These are phyloP conservation scores for Dromius quadrimaculatus DNA, from an alignment of 2,888 invertebrate genomes.

Conservation along the genomic window DNA sequence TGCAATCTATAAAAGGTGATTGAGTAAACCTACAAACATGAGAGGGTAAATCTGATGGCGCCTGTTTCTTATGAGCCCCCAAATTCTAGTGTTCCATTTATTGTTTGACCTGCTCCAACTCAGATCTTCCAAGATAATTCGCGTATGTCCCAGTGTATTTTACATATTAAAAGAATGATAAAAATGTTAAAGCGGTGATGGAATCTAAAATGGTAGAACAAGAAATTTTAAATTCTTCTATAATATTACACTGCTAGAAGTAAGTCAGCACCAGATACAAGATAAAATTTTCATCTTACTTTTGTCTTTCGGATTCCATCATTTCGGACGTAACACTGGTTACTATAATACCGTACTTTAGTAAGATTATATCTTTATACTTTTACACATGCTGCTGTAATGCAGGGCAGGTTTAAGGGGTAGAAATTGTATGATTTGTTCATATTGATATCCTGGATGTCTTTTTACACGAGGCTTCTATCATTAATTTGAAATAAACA, in stretches of 20 bases:
- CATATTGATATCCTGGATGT: too few relatives aligned
- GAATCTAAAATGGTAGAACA: slow-evolving; percentile 36
- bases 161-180: slow-evolving; percentile 50
- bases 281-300: slow-evolving; percentile 44
- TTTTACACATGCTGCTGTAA: slow-evolving; percentile 7
- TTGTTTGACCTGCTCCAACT: too few relatives aligned
- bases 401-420: neutral
- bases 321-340: slow-evolving; percentile 46
- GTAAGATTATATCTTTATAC: slow-evolving; percentile 46
- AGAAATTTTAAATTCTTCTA: slow-evolving; percentile 44
- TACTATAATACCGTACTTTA: slow-evolving; percentile 48
- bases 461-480: too few relatives aligned
- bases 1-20: too few relatives aligned
- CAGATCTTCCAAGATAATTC: slow-evolving; percentile 19
- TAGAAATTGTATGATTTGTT: too few relatives aligned
- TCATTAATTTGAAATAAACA: neutral
- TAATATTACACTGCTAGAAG: slow-evolving; percentile 50
- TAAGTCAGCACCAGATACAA: slow-evolving; percentile 47
- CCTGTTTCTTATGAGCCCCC: too few relatives aligned
- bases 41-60: too few relatives aligned
- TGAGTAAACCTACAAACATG: too few relatives aligned
- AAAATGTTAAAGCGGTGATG: slow-evolving; percentile 47
- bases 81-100: too few relatives aligned
- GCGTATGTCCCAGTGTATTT: slow-evolving; percentile 9
- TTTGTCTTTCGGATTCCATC: slow-evolving; percentile 42